These are phyloP conservation scores for Heteromyza rotundicornis DNA, from an alignment of 2,888 invertebrate species.

Conservation along the genomic window DNA sequence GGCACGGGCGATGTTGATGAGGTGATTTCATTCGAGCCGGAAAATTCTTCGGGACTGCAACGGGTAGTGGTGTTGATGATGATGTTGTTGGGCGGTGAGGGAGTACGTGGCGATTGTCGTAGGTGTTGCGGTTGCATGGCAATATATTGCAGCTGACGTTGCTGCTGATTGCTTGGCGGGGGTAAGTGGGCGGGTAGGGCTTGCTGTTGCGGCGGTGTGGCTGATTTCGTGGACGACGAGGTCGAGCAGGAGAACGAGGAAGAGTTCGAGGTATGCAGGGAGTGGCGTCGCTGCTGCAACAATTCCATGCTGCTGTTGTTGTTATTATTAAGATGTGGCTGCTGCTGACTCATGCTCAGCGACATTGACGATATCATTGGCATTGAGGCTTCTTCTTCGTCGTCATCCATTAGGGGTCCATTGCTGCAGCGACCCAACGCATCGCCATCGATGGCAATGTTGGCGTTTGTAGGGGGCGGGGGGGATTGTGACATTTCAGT, in stretches of 20 bases:
- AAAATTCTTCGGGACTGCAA: slow-evolving; percentile 64
- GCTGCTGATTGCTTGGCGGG: slow-evolving; percentile 27
- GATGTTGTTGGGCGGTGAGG: slow-evolving; percentile 27
- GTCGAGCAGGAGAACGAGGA: slow-evolving; percentile 32
- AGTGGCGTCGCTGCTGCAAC: slow-evolving; percentile 38
- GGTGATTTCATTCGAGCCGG: slow-evolving; percentile 70
- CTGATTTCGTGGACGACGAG: slow-evolving; percentile 23
- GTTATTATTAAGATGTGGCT: slow-evolving; percentile 23
- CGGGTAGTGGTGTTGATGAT: slow-evolving; percentile 33
- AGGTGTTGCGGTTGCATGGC: slow-evolving; percentile 28
- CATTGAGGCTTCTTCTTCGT: slow-evolving; percentile 23
- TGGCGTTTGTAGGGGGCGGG: slow-evolving; percentile 31
- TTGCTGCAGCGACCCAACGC: slow-evolving; percentile 8
- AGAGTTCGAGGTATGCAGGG: slow-evolving; percentile 41
- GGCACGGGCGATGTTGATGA: slow-evolving; percentile 70
- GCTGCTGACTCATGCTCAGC: slow-evolving; percentile 29
- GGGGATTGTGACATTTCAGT: slow-evolving; percentile 38
- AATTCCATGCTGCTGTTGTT: slow-evolving; percentile 26
- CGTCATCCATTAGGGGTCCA: slow-evolving; percentile 20
- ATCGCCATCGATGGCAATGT: slow-evolving; percentile 21
- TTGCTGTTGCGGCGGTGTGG: slow-evolving; percentile 27
- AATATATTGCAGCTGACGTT: slow-evolving; percentile 24
- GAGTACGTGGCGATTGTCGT: slow-evolving; percentile 14
- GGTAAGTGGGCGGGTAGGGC: slow-evolving; percentile 31
- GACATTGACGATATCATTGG: slow-evolving; percentile 39